These are phyloP conservation scores for Lordiphosa stackelbergi DNA, from an alignment of 1,140 invertebrate genomes.

Conservation along the genomic window DNA sequence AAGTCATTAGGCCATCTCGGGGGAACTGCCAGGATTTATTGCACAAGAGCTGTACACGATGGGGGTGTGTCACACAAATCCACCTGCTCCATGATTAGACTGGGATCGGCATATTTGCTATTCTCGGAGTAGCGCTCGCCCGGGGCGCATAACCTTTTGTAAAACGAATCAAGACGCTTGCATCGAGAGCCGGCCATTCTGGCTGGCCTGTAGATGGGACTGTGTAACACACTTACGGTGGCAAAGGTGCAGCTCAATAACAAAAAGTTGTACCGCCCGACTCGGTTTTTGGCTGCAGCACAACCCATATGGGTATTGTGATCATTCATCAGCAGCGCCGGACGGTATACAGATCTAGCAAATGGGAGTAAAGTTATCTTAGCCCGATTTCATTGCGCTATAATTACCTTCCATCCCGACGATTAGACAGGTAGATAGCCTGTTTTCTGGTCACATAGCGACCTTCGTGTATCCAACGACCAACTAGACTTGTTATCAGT, in stretches of 20 bases:
- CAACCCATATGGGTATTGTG: slow-evolving; percentile 43
- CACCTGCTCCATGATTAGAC: not conserved
- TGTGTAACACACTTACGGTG: slow-evolving; percentile 15
- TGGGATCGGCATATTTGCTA: not conserved
- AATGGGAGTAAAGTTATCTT: not conserved
- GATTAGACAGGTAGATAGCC: not conserved
- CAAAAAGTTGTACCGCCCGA: slow-evolving; percentile 1
- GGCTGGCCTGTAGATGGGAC: slow-evolving; percentile 20
- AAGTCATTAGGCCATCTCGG: not conserved
- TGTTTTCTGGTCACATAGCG: slow-evolving; percentile 16
- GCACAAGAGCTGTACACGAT: slow-evolving; percentile 6
- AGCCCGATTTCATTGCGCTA: not conserved
- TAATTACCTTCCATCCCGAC: not conserved
- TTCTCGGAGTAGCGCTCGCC: slow-evolving; percentile 26
- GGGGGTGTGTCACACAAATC: not conserved
- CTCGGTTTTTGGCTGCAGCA: slow-evolving; percentile 5
- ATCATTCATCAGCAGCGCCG: slow-evolving; percentile 30
- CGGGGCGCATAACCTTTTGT: slow-evolving; percentile 24
- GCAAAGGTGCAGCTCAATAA: slow-evolving; percentile 26
- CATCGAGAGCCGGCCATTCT: slow-evolving; percentile 11
- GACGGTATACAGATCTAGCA: slow-evolving; percentile 2
- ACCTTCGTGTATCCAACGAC: slow-evolving; percentile 15
- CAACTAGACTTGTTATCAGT: not conserved
- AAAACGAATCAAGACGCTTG: slow-evolving; percentile 7
- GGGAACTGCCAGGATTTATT: slow-evolving; percentile 15